These are phyloP conservation scores for Anolis apletophallus DNA, from an alignment of 2,797 vertebrate species.

Conservation along the genomic window DNA sequence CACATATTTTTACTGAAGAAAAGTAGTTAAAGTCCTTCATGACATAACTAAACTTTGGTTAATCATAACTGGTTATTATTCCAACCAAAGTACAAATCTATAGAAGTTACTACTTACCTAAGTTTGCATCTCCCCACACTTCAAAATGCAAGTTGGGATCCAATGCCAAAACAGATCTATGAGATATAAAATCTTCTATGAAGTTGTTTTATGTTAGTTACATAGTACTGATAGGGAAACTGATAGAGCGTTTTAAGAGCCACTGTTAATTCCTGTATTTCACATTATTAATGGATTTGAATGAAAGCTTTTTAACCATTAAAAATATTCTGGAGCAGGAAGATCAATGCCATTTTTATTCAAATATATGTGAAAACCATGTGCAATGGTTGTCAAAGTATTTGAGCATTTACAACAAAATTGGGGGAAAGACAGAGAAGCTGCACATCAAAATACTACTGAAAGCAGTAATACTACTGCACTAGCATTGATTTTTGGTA, in stretches of 20 bases:
- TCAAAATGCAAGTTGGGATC: conserved; percentile 74
- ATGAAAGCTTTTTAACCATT: neutral
- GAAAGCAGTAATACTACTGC: conserved; percentile 58
- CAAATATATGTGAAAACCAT: neutral
- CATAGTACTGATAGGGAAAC: neutral
- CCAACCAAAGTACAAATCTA: neutral
- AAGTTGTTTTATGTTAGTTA: conserved; percentile 37
- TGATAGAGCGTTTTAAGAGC: neutral
- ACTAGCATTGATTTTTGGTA: conserved; percentile 63
- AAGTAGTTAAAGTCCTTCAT: neutral
- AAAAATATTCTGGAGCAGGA: conserved; percentile 21
- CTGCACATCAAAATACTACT: conserved; percentile 36
- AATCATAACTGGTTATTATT: conserved; percentile 17
- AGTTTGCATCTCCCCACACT: conserved; percentile 65
- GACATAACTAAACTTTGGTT: conserved; percentile 10
- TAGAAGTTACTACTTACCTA: conserved; percentile 72
- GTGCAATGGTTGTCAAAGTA: conserved; percentile 13
- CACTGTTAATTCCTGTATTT: neutral
- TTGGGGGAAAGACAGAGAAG: conserved; percentile 2
- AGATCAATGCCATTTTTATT: conserved; percentile 2
- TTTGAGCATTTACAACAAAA: conserved; percentile 18
- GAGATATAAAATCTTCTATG: conserved; percentile 49
- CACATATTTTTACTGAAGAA: neutral
- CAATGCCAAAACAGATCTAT: conserved; percentile 74
- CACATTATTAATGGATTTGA: conserved; percentile 5